Base-by-base conservation (phyloP, 2,888 invertebrate species). In the Troides aeacus region DNA sequence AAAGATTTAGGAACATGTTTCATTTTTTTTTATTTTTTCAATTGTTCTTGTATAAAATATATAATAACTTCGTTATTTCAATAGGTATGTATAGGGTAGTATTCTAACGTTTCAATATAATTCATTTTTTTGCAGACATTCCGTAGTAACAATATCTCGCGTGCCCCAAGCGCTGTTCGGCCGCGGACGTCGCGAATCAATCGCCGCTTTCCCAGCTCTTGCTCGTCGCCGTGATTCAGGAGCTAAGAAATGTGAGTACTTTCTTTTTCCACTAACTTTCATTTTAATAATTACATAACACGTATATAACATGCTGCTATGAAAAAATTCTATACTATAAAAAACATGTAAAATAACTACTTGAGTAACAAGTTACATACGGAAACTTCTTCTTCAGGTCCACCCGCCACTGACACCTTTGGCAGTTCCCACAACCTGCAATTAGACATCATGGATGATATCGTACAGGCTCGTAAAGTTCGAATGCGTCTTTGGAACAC, bases 361-460 rank as follows among this genome's bases (percentile, higher is more conserved):
- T 42, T 12, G 42, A 42, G 10, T 8, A 1, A 12, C 15, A 50
- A 50, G 50, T 50, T 50, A 17, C 18, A 53, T n/a, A n/a, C 8
- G n/a, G 5, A 53, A n/a, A 53, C 6, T n/a, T 53, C 8, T 53
- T 53, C 53, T 18, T n/a, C 89, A 80, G 96, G 96, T 74, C 95
- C 96, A 64, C 95, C 96, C 63, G 95, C 96, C 59, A 95, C 95
- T 64, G 96, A 96, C 79, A 85, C 88, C 0, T 92, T 95, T 59
- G 96, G 97, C 68, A 97, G 97, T 85, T 95, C 96, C 59, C 97
- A 97, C 84, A 97, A 97, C 81, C 92, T 97, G 10, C 96, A 97
- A 82, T 88, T 97, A 77, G 97, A 97, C 81, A 97, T 97, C 75
- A 97, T 97, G 97, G 97, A 97, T 78, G 97, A 97, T 81, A 97